Conservation (phyloP, 1,140 invertebrate species). For the Trissolcus basalis region DNA sequence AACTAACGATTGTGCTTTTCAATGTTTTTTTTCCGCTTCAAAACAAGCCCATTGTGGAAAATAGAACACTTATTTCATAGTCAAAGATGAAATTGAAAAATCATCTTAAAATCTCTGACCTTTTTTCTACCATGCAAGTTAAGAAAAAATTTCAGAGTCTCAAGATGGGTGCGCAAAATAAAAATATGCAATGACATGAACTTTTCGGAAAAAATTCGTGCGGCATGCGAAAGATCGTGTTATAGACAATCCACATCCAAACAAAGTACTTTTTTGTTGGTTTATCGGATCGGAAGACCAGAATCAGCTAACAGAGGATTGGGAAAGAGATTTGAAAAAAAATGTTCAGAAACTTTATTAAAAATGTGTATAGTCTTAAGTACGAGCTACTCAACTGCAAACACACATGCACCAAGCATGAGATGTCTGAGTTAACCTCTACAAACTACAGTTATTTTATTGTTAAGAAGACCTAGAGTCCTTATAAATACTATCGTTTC, state of each 20-base stretch:
- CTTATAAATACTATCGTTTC: slow-evolving; percentile 44
- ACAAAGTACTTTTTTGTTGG: not conserved
- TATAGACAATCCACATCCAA: slow-evolving; percentile 20
- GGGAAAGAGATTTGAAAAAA: not conserved
- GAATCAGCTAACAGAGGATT: not conserved
- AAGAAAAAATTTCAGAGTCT: slow-evolving; percentile 58
- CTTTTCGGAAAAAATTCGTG: slow-evolving; percentile 7
- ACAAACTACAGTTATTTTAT: not conserved
- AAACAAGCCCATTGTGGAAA: too few species aligned
- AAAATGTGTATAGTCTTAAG: not conserved
- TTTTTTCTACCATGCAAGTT: slow-evolving; percentile 64
- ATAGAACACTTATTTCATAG: too few species aligned
- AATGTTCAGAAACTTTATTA: not conserved
- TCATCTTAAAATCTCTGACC: slow-evolving; percentile 40
- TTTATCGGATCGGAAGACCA: not conserved
- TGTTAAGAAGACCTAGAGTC: slow-evolving; percentile 7
- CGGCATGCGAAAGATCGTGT: slow-evolving; percentile 31
- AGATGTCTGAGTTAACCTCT: not conserved
- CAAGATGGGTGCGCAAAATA: slow-evolving; percentile 26
- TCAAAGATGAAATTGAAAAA: not conserved
- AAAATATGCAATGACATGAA: slow-evolving; percentile 15
- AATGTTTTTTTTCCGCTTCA: too few species aligned
- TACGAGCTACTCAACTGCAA: not conserved
- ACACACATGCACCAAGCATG: not conserved
- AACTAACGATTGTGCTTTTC: too few species aligned